Evolutionary conservation across 2,888 invertebrate species (phyloP), one percentile per base, ranked within the genome.

Genomic region (Lypha dubia): DNA sequence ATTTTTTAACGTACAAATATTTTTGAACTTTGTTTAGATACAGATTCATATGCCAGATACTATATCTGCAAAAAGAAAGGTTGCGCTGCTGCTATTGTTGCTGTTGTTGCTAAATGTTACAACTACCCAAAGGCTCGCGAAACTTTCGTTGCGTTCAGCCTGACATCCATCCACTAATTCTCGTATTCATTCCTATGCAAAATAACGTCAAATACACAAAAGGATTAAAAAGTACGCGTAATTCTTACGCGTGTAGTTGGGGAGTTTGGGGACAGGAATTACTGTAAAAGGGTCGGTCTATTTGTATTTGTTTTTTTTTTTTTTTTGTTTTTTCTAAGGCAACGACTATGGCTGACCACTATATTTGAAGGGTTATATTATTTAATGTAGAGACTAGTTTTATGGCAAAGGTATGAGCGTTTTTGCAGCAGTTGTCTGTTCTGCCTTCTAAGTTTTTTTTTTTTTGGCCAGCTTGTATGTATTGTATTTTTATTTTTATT

Each of bases 41-140:
- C 67, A 68, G 67, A 68, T 56, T 56, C 62, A 32, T 24, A 44
- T 65, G 28, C 13, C 13, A 74, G 51, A 56, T 74, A 28, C 11
- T 62, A 22, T 70, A 63, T 74, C 46, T 68, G 11, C 11, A 11
- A 11, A 62, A 60, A 58, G 70, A 79, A 60, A 51, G 17, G 22
- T 44, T 44, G 44, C 17, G 24, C 20, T 63, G 38, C 41, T 56
- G 70, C 46, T 49, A 58, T 68, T 80, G 73, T 56, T 76, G 60
- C 3, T 44, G 44, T 44, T 63, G 9, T 58, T 60, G n/a, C n/a
- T 32, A 35, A 38, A 56, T 79, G 56, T 60, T 9, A 60, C 62
- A 81, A 80, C 77, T 74, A 77, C 63, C 68, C 58, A 84, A 84
- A 84, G 74, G 76, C 68, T 74, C 81, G 77, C 81, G 77, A 84